Evolutionary conservation across 2,113 vertebrate genomes (phyloP).

Genomic region (Mionectes macconnelli): DNA sequence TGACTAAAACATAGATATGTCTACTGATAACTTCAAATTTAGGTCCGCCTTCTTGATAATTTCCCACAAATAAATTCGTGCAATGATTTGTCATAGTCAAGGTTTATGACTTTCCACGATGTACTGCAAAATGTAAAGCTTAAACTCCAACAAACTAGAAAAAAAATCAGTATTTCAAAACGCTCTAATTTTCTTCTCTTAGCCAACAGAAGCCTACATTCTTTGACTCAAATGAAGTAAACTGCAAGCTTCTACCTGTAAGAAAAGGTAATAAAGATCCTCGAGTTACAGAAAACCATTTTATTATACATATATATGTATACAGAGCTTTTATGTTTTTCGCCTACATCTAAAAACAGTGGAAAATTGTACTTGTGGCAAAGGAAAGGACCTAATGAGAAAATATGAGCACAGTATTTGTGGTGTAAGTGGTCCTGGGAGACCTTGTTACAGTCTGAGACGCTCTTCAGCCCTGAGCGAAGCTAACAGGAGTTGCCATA

Average conservation of each 20-base stretch:
- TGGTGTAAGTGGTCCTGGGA: slow-evolving; percentile 77
- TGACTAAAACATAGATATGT: background rate
- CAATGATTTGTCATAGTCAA: background rate
- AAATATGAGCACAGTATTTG: slow-evolving; percentile 78
- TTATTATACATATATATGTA: background rate
- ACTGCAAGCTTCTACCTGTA: slow-evolving; percentile 49
- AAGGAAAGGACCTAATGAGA: slow-evolving; percentile 78
- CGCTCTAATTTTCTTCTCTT: background rate
- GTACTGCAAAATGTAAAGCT: background rate
- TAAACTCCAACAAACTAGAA: background rate
- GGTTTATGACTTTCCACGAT: background rate
- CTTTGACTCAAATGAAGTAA: slow-evolving; percentile 65
- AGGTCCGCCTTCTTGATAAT: background rate
- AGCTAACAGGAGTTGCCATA: slow-evolving; percentile 85
- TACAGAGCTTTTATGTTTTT: slow-evolving; percentile 55
- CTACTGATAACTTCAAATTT: background rate
- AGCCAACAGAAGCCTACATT: slow-evolving; percentile 37
- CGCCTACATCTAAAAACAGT: slow-evolving; percentile 69
- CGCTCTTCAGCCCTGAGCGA: slow-evolving; percentile 71
- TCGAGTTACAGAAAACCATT: slow-evolving; percentile 68
- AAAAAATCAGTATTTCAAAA: background rate
- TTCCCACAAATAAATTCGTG: background rate
- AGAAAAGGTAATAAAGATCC: slow-evolving; percentile 59
- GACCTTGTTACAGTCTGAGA: slow-evolving; percentile 87
- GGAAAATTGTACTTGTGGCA: slow-evolving; percentile 77